Evolutionary conservation across 2,888 invertebrate genomes (phyloP).

Genomic region (Cryptophagus acutangulus): DNA sequence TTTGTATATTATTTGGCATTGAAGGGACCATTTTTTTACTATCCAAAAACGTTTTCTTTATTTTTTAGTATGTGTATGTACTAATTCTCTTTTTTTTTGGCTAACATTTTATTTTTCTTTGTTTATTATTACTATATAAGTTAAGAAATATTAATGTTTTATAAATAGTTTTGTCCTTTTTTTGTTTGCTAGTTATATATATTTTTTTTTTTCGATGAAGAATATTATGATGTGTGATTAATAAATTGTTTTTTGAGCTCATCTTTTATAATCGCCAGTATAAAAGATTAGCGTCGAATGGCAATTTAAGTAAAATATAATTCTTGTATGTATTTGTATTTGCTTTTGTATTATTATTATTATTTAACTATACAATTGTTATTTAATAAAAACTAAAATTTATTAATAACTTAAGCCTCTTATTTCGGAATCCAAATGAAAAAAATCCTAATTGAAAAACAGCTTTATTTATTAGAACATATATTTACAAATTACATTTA

Average conservation of each 20-base stretch:
- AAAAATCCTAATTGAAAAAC: too few species aligned
- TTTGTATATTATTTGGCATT: constrained; percentile 37
- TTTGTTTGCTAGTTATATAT: constrained; percentile 13
- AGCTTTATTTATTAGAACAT: too few species aligned
- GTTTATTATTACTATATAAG: constrained; percentile 20
- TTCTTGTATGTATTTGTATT: constrained; percentile 26
- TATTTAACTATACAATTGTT: constrained; percentile 38
- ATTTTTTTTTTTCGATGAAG: constrained; percentile 14
- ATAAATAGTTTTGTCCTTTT: constrained; percentile 24
- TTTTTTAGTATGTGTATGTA: constrained; percentile 30
- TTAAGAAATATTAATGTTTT: constrained; percentile 14
- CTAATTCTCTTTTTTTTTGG: too few species aligned
- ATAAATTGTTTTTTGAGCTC: constrained; percentile 30
- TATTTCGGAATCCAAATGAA: too few species aligned
- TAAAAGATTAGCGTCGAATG: constrained; percentile 35
- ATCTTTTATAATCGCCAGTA: constrained; percentile 45
- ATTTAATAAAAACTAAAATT: constrained; percentile 44
- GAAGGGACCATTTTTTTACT: constrained; percentile 43
- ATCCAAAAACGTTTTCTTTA: constrained; percentile 32
- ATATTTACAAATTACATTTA: too few species aligned
- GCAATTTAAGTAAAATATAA: constrained; percentile 34
- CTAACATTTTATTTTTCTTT: constrained; percentile 36
- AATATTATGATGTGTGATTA: constrained; percentile 39
- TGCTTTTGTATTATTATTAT: constrained; percentile 41
- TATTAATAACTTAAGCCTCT: constrained; percentile 34